These are phyloP conservation scores for Micrasema longulum DNA, from an alignment of 1,140 invertebrate genomes.

Conservation along the genomic window DNA sequence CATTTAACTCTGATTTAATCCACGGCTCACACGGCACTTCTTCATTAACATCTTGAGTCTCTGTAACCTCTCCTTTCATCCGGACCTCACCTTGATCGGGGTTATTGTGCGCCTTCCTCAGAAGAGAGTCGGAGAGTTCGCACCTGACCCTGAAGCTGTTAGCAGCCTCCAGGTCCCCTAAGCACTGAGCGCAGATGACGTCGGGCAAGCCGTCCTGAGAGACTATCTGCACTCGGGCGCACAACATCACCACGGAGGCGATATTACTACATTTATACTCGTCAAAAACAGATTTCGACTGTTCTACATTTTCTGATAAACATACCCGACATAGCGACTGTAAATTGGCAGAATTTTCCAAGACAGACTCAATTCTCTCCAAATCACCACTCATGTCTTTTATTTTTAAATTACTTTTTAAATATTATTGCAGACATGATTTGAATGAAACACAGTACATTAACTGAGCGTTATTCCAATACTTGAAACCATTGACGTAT, in stretches of 20 bases:
- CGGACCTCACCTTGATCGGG: background rate
- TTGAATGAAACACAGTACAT: too few relatives aligned
- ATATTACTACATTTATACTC: background rate
- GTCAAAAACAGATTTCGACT: constrained; percentile 6
- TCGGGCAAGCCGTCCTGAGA: constrained; percentile 17
- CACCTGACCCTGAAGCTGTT: constrained; percentile 27
- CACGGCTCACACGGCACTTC: background rate
- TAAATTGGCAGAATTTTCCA: background rate
- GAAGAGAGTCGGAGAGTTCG: constrained; percentile 26
- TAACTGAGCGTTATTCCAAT: too few relatives aligned
- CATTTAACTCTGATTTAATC: constrained; percentile 8
- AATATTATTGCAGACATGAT: too few relatives aligned
- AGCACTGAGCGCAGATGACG: constrained; percentile 29
- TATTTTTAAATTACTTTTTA: too few relatives aligned
- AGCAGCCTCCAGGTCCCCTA: constrained; percentile 16
- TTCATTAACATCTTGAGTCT: too few relatives aligned
- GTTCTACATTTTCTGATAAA: constrained; percentile 5
- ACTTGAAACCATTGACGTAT: too few relatives aligned
- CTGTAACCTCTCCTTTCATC: background rate
- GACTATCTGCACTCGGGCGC: constrained; percentile 19
- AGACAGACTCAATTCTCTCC: too few relatives aligned
- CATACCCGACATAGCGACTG: constrained; percentile 15
- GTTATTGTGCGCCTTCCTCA: constrained; percentile 9
- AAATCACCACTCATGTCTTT: too few relatives aligned
- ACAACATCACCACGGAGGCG: constrained; percentile 9